These are phyloP conservation scores for Neocrepidodera transversa DNA, from an alignment of 2,888 invertebrate species.

Conservation along the genomic window DNA sequence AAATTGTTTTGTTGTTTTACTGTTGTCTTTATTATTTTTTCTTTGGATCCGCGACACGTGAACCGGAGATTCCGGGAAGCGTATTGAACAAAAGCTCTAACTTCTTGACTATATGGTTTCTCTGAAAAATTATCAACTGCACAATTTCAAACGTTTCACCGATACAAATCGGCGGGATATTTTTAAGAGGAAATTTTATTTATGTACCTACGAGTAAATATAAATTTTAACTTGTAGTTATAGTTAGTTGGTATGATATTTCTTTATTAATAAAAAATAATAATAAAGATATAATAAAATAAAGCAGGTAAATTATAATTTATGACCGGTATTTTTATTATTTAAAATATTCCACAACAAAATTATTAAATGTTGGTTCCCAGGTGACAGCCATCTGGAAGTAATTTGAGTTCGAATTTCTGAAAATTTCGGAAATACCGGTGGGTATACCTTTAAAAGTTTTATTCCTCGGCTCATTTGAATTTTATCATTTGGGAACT, in stretches of 20 bases:
- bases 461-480: slow-evolving; percentile 31
- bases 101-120: slow-evolving; percentile 16
- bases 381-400: background rate
- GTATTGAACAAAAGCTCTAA: slow-evolving; percentile 17
- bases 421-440: slow-evolving; percentile 15
- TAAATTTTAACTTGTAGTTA: too few species aligned
- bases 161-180: background rate
- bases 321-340: too few species aligned
- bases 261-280: too few species aligned
- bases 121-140: slow-evolving; percentile 16
- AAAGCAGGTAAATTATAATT: too few species aligned
- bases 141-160: background rate
- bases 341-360: too few species aligned
- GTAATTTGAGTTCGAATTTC: background rate
- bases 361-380: too few species aligned
- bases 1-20: slow-evolving; percentile 37
- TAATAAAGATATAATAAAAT: too few species aligned
- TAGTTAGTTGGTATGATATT: too few species aligned
- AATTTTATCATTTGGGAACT: slow-evolving; percentile 44
- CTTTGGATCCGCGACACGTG: slow-evolving; percentile 8
- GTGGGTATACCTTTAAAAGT: background rate
- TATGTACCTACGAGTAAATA: too few species aligned
- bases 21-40: slow-evolving; percentile 2
- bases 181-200: too few species aligned
- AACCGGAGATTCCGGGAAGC: slow-evolving; percentile 14